Evolutionary conservation across 2,888 invertebrate genomes (phyloP).

Genomic region (Agrochola litura): DNA sequence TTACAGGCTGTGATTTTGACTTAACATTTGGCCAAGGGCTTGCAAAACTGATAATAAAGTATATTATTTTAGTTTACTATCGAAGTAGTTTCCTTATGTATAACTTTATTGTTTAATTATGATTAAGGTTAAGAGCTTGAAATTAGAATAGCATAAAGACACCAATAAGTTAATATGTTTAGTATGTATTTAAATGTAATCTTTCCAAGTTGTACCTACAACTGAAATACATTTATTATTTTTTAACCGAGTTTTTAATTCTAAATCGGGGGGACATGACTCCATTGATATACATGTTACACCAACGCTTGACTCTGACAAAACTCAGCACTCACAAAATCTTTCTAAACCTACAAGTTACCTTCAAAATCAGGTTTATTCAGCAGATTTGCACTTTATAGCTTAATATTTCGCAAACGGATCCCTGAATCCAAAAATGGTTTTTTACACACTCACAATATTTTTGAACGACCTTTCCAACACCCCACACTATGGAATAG

Average conservation of each 20-base stretch:
- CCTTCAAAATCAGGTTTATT: too few relatives aligned
- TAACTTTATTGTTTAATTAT: constrained; percentile 37
- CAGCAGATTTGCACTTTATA: too few relatives aligned
- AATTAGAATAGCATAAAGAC: constrained; percentile 62
- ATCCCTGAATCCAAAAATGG: too few relatives aligned
- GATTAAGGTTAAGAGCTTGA: constrained; percentile 36
- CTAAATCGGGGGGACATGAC: too few relatives aligned
- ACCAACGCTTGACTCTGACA: too few relatives aligned
- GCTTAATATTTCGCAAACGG: too few relatives aligned
- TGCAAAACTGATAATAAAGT: constrained; percentile 34
- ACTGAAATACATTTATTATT: constrained; percentile 62
- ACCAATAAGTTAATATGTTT: constrained; percentile 43
- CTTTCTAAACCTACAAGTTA: too few relatives aligned
- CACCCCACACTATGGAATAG: too few relatives aligned
- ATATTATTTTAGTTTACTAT: constrained; percentile 11
- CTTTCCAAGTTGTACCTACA: constrained; percentile 64
- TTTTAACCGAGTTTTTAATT: constrained; percentile 45
- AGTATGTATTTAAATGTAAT: constrained; percentile 51
- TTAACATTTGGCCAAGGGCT: constrained; percentile 39
- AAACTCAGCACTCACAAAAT: too few relatives aligned
- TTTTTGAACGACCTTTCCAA: too few relatives aligned
- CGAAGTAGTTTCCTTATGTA: constrained; percentile 29
- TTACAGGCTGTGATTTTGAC: constrained; percentile 66
- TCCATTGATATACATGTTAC: too few relatives aligned
- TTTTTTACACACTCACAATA: too few relatives aligned